phyloP scores from a whole-genome alignment of 2,113 vertebrate genomes.

The Bettongia penicillata region DNA sequence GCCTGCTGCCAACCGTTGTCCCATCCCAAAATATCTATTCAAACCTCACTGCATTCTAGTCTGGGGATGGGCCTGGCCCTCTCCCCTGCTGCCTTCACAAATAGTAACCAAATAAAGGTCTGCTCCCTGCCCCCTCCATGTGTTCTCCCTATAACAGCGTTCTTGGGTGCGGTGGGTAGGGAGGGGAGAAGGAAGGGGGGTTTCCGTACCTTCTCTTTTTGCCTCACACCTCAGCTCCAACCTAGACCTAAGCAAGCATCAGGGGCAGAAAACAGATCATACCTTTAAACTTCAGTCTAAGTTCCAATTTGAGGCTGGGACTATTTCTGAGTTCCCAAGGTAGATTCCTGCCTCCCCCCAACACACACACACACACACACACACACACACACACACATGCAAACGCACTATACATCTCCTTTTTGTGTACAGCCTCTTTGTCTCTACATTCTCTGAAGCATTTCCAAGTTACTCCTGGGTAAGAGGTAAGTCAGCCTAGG shows the following conservation, averaged over 20 bases:
- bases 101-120: background rate
- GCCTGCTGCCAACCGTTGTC: background rate
- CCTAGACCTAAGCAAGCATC: background rate
- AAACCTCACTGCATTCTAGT: background rate
- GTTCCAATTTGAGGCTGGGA: background rate
- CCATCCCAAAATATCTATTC: background rate
- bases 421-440: background rate
- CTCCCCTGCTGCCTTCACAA: background rate
- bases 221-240: background rate
- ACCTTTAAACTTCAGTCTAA: background rate
- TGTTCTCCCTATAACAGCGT: background rate
- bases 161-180: background rate
- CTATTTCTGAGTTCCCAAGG: background rate
- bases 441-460: background rate
- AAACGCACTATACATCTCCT: background rate
- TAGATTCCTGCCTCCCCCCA: background rate
- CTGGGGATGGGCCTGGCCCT: background rate
- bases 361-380: no score
- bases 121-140: background rate
- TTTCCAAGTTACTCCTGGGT: background rate
- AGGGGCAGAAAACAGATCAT: background rate
- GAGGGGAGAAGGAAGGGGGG: rapidly evolving
- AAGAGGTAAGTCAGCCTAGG: background rate
- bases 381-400: no score
- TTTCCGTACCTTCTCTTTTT: background rate